phyloP scores from a whole-genome alignment of 2,888 invertebrate genomes.

The Empis stercorea region DNA sequence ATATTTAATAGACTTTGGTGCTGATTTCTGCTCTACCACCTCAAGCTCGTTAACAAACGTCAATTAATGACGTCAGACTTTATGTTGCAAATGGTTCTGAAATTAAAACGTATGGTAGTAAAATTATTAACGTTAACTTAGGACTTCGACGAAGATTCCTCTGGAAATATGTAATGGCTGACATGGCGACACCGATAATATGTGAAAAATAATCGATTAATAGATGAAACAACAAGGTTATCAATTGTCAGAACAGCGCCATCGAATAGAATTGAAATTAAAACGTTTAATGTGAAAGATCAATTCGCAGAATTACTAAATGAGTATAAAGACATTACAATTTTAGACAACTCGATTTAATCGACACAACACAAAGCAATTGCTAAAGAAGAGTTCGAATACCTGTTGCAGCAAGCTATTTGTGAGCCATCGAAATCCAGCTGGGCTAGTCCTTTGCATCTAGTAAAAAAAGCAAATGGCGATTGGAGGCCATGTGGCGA shows the following conservation, averaged over 20 bases:
- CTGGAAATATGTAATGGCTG: slow-evolving; percentile 5
- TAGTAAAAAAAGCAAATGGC: background rate
- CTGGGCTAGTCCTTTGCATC: background rate
- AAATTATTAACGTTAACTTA: background rate
- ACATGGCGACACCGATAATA: slow-evolving; percentile 3
- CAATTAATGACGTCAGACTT: background rate
- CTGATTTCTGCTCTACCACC: slow-evolving; percentile 12
- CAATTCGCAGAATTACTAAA: background rate
- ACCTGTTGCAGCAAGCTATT: background rate
- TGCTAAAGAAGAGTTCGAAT: background rate
- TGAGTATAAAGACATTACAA: background rate
- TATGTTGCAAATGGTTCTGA: slow-evolving; percentile 5
- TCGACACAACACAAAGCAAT: slow-evolving; percentile 7
- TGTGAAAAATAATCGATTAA: background rate
- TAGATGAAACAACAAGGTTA: background rate
- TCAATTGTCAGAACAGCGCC: background rate
- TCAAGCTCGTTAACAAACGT: background rate
- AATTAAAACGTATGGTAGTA: slow-evolving; percentile 1
- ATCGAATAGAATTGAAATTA: background rate
- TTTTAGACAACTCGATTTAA: background rate
- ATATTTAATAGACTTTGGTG: slow-evolving; percentile 5
- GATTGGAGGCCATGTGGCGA: slow-evolving; percentile 23
- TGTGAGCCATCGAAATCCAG: background rate
- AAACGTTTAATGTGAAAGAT: background rate
- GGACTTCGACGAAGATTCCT: background rate